Base-by-base conservation (phyloP, 2,113 vertebrate genomes). In the Elephantulus edwardii region DNA sequence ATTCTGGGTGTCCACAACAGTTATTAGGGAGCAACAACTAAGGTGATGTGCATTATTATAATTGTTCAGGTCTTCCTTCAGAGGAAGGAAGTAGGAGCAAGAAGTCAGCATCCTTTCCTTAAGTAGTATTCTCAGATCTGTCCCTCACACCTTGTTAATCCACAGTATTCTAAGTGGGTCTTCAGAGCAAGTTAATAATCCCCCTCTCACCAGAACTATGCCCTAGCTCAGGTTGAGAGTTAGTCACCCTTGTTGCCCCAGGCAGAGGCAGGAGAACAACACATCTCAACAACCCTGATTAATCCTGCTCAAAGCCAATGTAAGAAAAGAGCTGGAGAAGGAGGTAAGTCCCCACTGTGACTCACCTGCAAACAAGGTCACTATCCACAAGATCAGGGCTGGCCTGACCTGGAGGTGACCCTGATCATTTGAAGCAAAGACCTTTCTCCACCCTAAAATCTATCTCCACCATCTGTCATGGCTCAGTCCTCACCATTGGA, bases 331-430 rank as follows among this genome's bases (percentile, higher is more conserved):
- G 56, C 13, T 46, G 46, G 85, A 60, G 16, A 70, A 76, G 76
- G 42, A 72, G 33, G 76, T 42, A 71, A 54, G 50, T 38, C 40
- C 74, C 79, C 28, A 2, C 1, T 6, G 2, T 92, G 93, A 96
- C 60, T 91, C 90, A 93, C 48, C 76, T 26, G 28, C 38, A 9
- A 93, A 88, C 54, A 83, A 76, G 71, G 90, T 91, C 93, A 86
- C 60, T 88, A 80, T 78, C 82, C 71, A 40, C 38, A 35, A 64
- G 74, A 70, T 70, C 71, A 88, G 78, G 44, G 62, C 64, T 84
- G 50, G 50, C 35, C 48, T 76, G 89, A 91, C 94, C 94, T 56
- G 60, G 14, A 91, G 22, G 85, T 54, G 28, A 91, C 82, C 91
- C 83, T 19, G 48, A 48, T 8, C 20, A 22, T 28, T 30, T 40